Evolutionary conservation across 2,888 invertebrate species (phyloP).

Genomic region (Drosophila colorata): DNA sequence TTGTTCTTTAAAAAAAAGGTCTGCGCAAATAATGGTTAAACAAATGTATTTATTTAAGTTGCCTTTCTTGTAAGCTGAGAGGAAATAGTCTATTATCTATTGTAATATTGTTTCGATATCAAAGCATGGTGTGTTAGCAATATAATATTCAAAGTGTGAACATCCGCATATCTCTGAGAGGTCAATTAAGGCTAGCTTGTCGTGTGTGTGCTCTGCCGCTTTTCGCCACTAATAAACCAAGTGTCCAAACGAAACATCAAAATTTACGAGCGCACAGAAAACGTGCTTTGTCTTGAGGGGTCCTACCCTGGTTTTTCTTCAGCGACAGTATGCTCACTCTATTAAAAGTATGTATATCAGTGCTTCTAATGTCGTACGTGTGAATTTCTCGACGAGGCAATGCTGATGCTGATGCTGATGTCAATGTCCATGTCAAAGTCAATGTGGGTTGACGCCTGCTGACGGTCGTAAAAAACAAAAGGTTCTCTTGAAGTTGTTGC

Average conservation of each 20-base stretch:
- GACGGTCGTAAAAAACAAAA: constrained; percentile 60
- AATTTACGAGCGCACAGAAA: constrained; percentile 45
- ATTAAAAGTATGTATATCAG: constrained; percentile 71
- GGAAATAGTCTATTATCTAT: too few species aligned
- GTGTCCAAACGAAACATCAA: constrained; percentile 35
- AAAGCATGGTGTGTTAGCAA: too few species aligned
- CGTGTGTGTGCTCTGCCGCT: constrained; percentile 18
- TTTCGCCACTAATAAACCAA: constrained; percentile 51
- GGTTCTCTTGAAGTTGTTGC: constrained; percentile 32
- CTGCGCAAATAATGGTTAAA: too few species aligned
- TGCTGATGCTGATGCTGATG: constrained; percentile 20
- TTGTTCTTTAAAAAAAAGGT: too few species aligned
- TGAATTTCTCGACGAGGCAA: constrained; percentile 55
- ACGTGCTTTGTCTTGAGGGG: constrained; percentile 45
- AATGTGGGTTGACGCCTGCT: constrained; percentile 54
- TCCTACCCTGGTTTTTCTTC: constrained; percentile 3
- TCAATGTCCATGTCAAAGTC: constrained; percentile 13
- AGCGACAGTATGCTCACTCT: constrained; percentile 28
- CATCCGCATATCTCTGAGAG: constrained; percentile 11
- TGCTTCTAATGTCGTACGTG: constrained; percentile 73
- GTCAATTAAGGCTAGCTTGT: constrained; percentile 37
- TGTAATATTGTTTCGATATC: too few species aligned
- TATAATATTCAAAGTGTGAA: too few species aligned
- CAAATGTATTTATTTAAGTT: too few species aligned
- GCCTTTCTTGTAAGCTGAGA: too few species aligned